phyloP scores from a whole-genome alignment of 2,888 invertebrate genomes.

The Drosophila trichaetosa region DNA sequence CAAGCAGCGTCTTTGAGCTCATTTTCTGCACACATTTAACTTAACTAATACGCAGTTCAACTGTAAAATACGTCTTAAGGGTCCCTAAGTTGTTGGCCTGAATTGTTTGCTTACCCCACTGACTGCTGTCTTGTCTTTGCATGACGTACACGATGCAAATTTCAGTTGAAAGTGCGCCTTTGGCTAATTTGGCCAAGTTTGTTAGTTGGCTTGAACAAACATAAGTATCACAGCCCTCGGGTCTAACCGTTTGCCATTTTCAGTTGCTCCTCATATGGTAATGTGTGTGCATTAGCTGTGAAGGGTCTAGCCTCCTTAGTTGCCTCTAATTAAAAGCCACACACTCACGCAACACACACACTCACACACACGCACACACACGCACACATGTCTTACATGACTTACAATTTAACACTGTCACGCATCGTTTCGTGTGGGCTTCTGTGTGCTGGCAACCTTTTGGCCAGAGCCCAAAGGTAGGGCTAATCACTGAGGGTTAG shows the following conservation, averaged over 20 bases:
- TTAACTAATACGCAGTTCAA: slow-evolving; percentile 44
- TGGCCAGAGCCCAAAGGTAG: slow-evolving; percentile 59
- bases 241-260: slow-evolving; percentile 56
- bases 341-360: slow-evolving; percentile 8
- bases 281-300: slow-evolving; percentile 57
- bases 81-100: slow-evolving; percentile 32
- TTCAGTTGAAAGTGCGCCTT: slow-evolving; percentile 38
- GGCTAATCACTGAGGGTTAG: slow-evolving; percentile 65
- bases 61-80: slow-evolving; percentile 31
- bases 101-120: slow-evolving; percentile 45
- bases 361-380: slow-evolving; percentile 5
- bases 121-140: slow-evolving; percentile 31
- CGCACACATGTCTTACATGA: slow-evolving; percentile 19
- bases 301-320: slow-evolving; percentile 51
- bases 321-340: slow-evolving; percentile 75
- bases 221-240: slow-evolving; percentile 31
- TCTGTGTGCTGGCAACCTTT: slow-evolving; percentile 51
- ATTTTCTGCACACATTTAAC: slow-evolving; percentile 6
- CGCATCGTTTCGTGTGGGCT: slow-evolving; percentile 71
- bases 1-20: neutral
- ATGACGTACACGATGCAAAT: slow-evolving; percentile 11
- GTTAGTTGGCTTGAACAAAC: slow-evolving; percentile 39
- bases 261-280: slow-evolving; percentile 74
- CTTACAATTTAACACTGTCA: slow-evolving; percentile 76
- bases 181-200: slow-evolving; percentile 65